phyloP scores from a whole-genome alignment of 2,888 invertebrate genomes.

The Bombylius major region DNA sequence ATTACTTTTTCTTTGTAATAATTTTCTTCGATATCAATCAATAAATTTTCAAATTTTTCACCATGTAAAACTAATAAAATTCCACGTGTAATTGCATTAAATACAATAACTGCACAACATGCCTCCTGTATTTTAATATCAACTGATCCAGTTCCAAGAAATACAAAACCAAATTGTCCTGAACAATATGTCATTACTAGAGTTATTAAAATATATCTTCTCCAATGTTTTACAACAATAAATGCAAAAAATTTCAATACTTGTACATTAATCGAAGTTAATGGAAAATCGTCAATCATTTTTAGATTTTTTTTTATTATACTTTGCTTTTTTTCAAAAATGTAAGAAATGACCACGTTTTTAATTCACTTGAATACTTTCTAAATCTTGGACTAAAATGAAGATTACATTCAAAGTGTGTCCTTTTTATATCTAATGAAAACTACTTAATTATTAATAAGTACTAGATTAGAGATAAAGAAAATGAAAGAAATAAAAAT shows the following conservation, averaged over 20 bases:
- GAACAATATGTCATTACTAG: constrained; percentile 1
- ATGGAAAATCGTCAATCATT: constrained; percentile 2
- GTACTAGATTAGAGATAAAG: no score
- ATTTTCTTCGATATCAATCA: constrained; percentile 3
- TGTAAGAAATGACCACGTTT: no score
- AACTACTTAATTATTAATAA: no score
- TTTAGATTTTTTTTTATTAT: background rate
- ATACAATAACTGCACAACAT: constrained; percentile 7
- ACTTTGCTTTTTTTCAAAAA: no score
- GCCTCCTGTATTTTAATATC: constrained; percentile 7
- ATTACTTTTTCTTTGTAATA: background rate
- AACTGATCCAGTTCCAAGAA: constrained; percentile 1
- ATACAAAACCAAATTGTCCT: constrained; percentile 8
- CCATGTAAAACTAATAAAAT: background rate
- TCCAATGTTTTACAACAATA: constrained; percentile 7
- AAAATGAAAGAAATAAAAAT: no score
- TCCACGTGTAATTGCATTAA: constrained; percentile 7
- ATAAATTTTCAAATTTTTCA: constrained; percentile 5
- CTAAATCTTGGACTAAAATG: no score
- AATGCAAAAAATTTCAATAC: constrained; percentile 3
- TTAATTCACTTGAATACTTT: no score
- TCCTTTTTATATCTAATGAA: no score
- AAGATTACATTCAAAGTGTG: no score
- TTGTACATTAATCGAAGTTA: constrained; percentile 4
- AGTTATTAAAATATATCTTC: constrained; percentile 5